Conservation (phyloP, 1,140 invertebrate genomes). For the Triops longicaudatus region DNA sequence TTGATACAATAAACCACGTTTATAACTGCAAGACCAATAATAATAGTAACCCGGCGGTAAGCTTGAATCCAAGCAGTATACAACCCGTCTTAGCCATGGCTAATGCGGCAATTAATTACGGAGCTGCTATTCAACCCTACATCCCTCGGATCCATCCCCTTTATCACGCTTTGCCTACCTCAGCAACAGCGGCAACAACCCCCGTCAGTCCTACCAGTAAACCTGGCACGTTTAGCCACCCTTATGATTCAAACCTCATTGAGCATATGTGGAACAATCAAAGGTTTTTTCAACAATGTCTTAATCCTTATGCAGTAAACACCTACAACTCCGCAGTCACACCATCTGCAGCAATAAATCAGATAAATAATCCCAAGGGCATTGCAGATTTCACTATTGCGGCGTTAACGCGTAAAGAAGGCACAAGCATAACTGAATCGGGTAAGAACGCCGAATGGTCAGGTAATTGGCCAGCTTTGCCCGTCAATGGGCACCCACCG, state of each 20-base stretch:
- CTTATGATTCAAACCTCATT: not conserved
- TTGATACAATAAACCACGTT: not conserved
- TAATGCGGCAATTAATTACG: slow-evolving; percentile 3
- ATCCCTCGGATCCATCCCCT: not conserved
- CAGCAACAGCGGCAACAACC: not conserved
- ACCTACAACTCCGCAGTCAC: not conserved
- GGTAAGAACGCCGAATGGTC: not conserved
- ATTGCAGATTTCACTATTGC: not conserved
- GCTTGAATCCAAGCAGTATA: slow-evolving; percentile 7
- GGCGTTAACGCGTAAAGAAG: not conserved
- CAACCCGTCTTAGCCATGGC: slow-evolving; percentile 7
- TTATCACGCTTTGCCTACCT: not conserved
- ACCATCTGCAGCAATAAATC: not conserved
- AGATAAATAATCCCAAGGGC: not conserved
- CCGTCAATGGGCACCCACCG: not conserved
- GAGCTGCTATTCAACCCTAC: not conserved
- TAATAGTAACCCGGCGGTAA: not conserved
- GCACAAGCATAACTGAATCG: not conserved
- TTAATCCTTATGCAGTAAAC: not conserved
- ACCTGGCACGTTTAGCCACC: not conserved
- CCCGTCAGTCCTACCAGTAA: not conserved
- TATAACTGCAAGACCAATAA: not conserved
- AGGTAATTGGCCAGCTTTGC: not conserved
- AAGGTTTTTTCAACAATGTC: not conserved
- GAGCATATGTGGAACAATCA: not conserved